Evolutionary conservation across 2,113 vertebrate genomes (phyloP).

Genomic region (Colaptes auratus): DNA sequence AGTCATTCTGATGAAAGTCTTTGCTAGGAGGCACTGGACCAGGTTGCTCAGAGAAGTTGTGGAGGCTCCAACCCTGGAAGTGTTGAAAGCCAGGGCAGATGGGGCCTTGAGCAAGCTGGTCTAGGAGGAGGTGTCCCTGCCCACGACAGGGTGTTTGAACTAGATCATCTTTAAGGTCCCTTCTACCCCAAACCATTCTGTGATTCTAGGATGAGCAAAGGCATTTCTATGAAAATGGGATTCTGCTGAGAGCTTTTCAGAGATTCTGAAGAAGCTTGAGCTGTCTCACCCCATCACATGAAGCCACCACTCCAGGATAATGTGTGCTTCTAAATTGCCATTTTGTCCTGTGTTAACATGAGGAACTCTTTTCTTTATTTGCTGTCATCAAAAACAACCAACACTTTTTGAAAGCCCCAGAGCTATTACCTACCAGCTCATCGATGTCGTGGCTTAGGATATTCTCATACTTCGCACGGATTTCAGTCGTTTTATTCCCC

Average conservation of each 20-base stretch:
- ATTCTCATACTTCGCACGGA: conserved; percentile 39
- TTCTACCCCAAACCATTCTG: too few species aligned
- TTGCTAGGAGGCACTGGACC: too few species aligned
- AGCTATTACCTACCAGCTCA: conserved; percentile 74
- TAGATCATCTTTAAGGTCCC: too few species aligned
- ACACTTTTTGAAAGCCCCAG: not conserved
- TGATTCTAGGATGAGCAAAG: too few species aligned
- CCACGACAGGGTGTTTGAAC: too few species aligned
- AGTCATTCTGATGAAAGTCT: too few species aligned
- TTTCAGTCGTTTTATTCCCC: conserved; percentile 53
- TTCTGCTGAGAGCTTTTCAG: not conserved
- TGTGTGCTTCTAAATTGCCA: accelerated
- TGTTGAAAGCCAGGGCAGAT: too few species aligned
- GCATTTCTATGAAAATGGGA: too few species aligned
- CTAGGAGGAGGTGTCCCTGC: too few species aligned
- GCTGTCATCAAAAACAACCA: not conserved
- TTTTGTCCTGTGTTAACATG: not conserved
- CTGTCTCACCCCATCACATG: not conserved
- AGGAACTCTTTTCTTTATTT: not conserved
- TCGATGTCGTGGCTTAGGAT: conserved; percentile 57
- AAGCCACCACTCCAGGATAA: not conserved
- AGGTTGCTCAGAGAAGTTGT: too few species aligned
- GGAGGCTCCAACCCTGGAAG: too few species aligned
- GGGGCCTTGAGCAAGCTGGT: too few species aligned
- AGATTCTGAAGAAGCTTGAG: not conserved